Base-by-base conservation (phyloP, 53 echinoderm and acorn worm species). In the Echinarachnius parma region DNA sequence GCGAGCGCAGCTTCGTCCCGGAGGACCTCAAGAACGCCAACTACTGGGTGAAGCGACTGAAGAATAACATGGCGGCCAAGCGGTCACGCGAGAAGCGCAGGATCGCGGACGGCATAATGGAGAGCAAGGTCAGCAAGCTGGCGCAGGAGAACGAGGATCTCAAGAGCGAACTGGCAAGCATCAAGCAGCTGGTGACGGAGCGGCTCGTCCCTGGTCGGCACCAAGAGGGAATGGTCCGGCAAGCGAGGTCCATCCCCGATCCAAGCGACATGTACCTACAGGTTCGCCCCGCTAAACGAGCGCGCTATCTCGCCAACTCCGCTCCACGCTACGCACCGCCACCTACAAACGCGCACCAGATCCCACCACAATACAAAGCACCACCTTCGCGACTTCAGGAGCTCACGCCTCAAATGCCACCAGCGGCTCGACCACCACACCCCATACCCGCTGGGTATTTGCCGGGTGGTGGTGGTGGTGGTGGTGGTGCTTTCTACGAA, bases 51-150 rank as follows among this genome's bases (percentile, higher is more conserved):
- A 92, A 91, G 55, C 77, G 98, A 4, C 76, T 80, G 21, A 88
- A 86, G 62, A 98, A 98, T 59, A 98, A 98, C 67, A 66, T 85
- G 46, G 88, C 98, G 11, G 98, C 98, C 55, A 88, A 88, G 45
- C 80, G 91, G 53, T 98, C 98, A 0, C 53, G 98, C 21, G 91
- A 92, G 69, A 91, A 92, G 59, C 80, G 91, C 18, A 82, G 98
- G 2, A 25, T 86, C 4, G 88, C 82, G 16, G 98, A 98, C 75
- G 59, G 80, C 29, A 69, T 92, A 2, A 52, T 98, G 62, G 98
- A 98, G 75, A 47, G 62, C 18, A 81, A 66, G 0, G 87, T 92
- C 23, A 46, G 88, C 37, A 81, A 77, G 19, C 83, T 98, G 15
- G 79, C 88, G 21, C 68, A 72, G 36, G 98, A 98, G 57, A 98